Evolutionary conservation across 2,888 invertebrate species (phyloP).

Genomic region (Danaus chrysippus): DNA sequence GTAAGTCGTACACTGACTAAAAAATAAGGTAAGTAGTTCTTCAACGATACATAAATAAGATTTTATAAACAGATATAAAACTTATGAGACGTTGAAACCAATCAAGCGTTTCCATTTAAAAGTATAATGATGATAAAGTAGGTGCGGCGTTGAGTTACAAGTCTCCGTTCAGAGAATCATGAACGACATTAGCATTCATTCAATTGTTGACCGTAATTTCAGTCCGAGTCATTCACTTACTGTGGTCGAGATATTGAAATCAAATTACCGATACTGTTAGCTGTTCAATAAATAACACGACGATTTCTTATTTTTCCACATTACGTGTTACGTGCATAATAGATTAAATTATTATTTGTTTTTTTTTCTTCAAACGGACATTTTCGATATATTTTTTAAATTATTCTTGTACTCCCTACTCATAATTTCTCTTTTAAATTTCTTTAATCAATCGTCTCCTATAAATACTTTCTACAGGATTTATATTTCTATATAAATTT

Average conservation of each 20-base stretch:
- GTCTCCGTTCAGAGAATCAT: conserved; percentile 13
- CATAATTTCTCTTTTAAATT: no score
- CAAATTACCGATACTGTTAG: conserved; percentile 50
- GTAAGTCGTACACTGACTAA: conserved; percentile 11
- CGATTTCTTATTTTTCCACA: not conserved
- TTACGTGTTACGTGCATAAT: not conserved
- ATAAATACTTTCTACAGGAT: no score
- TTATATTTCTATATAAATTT: no score
- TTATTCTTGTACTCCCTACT: no score
- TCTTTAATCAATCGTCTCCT: no score
- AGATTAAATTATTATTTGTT: no score
- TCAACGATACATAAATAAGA: conserved; percentile 5
- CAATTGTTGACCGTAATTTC: conserved; percentile 21
- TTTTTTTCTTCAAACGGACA: no score
- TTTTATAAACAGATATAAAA: conserved; percentile 24
- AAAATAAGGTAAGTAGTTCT: conserved; percentile 17
- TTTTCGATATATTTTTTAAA: no score
- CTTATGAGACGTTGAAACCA: conserved; percentile 32
- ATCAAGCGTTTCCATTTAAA: conserved; percentile 33
- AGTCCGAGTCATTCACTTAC: conserved; percentile 24
- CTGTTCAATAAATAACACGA: conserved; percentile 12
- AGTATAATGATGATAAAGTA: conserved; percentile 30
- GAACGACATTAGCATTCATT: conserved; percentile 22
- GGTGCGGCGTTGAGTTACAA: conserved; percentile 21
- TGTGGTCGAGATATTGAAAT: conserved; percentile 44